Base-by-base conservation (phyloP, 2,888 invertebrate genomes). In the Thymelicus lineola region DNA sequence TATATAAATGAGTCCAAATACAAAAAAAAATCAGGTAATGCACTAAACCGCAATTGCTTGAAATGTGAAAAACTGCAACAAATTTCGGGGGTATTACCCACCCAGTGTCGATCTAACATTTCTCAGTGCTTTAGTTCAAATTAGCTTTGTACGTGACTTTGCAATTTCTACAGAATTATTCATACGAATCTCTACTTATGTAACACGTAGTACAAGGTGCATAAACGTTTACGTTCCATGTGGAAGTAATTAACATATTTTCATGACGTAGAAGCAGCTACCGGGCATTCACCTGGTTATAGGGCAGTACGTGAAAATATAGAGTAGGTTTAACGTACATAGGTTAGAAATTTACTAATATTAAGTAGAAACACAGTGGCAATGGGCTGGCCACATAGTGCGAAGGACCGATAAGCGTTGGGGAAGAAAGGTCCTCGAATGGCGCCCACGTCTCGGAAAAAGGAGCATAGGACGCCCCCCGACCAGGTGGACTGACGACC, bases 101-200 rank as follows among this genome's bases (percentile, higher is more conserved):
- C 55, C 80, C 78, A 75, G 66, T 68, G 67, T 59, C 69, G 28
- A 69, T 77, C 71, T 67, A 62, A 74, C 73, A 74, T 76, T 78
- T 74, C 73, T 71, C 73, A 75, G 73, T 77, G 80, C 79, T 83
- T 81, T 79, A 80, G 80, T 82, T 82, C 80, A 83, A 84, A 84
- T 85, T 84, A 85, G 82, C 81, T 81, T 71, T 75, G 80, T 76
- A 83, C 85, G 85, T 85, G 84, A 81, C 82, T 82, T 82, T 75
- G 84, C 82, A 80, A 83, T 82, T 82, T 77, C 80, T 75, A 76
- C 76, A 81, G 81, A 85, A 85, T 83, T 85, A 85, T 85, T 85
- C 84, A 84, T 81, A 83, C 76, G 80, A 79, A 81, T 82, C 77
- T 77, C 75, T 75, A 71, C 74, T 75, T 72, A 74, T 74, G 72